Evolutionary conservation across 2,113 vertebrate genomes (phyloP).

Genomic region (Salvelinus fontinalis): DNA sequence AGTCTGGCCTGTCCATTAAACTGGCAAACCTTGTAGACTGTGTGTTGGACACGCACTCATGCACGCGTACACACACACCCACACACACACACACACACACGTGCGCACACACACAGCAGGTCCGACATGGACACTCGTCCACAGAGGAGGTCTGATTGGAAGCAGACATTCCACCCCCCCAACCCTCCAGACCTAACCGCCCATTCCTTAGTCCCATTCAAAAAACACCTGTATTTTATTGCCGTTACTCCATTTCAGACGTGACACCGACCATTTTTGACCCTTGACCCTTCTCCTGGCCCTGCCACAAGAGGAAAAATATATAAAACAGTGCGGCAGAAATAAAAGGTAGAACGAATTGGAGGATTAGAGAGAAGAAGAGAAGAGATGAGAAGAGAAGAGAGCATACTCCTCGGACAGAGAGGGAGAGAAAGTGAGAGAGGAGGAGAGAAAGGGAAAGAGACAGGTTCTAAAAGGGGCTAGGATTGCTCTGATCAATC

Average conservation of each 20-base stretch:
- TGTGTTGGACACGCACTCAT: constrained; percentile 1
- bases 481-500: constrained; percentile 57
- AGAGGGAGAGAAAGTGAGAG: constrained; percentile 4
- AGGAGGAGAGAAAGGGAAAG: constrained; percentile 20
- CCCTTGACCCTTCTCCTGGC: constrained; percentile 46
- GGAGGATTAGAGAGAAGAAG: constrained; percentile 5
- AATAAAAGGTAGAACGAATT: not conserved
- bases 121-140: constrained; percentile 24
- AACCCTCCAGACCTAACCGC: constrained; percentile 5
- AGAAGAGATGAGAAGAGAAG: constrained; percentile 24
- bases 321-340: not conserved
- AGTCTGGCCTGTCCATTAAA: constrained; percentile 24
- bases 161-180: constrained; percentile 43
- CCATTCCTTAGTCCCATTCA: constrained; percentile 28
- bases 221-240: constrained; percentile 74
- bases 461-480: constrained; percentile 33
- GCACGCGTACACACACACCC: too few relatives aligned
- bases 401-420: not conserved
- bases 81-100: too few relatives aligned
- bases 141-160: constrained; percentile 52
- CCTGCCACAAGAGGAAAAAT: constrained; percentile 30
- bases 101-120: not conserved
- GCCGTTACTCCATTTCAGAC: constrained; percentile 53
- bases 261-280: constrained; percentile 32
- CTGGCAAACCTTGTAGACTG: not conserved